Conservation (phyloP, 1,140 invertebrate genomes). For the Muscidifurax raptorellus region DNA sequence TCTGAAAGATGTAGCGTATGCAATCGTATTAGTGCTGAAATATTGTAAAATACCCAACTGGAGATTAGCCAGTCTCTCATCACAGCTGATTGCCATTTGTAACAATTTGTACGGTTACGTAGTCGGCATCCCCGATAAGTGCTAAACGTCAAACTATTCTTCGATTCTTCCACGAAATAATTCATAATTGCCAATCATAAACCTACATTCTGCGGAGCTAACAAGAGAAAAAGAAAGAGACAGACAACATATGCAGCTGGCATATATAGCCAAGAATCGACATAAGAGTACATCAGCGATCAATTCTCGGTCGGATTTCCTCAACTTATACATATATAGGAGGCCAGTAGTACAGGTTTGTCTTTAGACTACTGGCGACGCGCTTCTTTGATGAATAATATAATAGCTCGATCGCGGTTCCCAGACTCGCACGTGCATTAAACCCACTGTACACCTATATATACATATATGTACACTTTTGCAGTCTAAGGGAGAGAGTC, state of each 20-base stretch:
- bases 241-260: background rate
- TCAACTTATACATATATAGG: background rate
- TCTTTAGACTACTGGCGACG: background rate
- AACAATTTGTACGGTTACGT: constrained; percentile 32
- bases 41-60: constrained; percentile 33
- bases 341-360: background rate
- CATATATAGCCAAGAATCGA: background rate
- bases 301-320: constrained; percentile 11
- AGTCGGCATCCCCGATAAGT: constrained; percentile 7
- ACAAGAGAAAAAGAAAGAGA: too few species aligned
- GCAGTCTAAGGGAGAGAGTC: too few species aligned
- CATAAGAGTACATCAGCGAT: constrained; percentile 6
- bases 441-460: background rate
- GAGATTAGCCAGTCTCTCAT: constrained; percentile 16
- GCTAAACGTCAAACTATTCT: background rate
- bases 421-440: background rate
- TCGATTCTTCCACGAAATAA: background rate
- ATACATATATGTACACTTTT: background rate
- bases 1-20: constrained; percentile 24
- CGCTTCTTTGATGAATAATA: constrained; percentile 27
- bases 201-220: too few species aligned
- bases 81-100: constrained; percentile 13
- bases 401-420: background rate
- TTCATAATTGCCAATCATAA: background rate
- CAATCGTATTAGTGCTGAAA: constrained; percentile 21